Conservation (phyloP, 1,140 invertebrate genomes). For the Rhopalosiphum padi region DNA sequence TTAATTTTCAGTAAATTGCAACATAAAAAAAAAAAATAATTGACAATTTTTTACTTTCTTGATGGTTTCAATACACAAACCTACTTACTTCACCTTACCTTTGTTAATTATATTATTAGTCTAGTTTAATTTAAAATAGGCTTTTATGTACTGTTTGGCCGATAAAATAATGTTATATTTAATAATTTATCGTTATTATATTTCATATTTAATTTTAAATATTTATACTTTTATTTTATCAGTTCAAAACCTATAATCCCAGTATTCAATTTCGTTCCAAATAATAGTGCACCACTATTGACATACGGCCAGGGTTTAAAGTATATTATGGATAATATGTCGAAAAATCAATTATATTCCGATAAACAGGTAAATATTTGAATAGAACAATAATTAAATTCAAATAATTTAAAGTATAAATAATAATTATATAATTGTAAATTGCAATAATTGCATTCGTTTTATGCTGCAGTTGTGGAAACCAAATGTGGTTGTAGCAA, state of each 20-base stretch:
- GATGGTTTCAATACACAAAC: not conserved
- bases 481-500: not conserved
- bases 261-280: constrained; percentile 28
- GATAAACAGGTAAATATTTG: not conserved
- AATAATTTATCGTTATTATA: not conserved
- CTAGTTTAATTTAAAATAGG: not conserved
- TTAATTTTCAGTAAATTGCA: not conserved
- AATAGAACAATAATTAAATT: not conserved
- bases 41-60: not conserved
- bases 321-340: not conserved
- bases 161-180: not conserved
- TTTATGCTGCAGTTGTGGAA: constrained; percentile 15
- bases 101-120: not conserved
- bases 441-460: not conserved
- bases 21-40: not conserved
- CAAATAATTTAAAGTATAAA: not conserved
- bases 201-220: not conserved
- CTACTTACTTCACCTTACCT: too few species aligned
- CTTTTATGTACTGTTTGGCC: not conserved
- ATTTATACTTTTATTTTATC: not conserved
- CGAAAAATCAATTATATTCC: not conserved
- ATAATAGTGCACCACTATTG: constrained; percentile 59
- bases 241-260: constrained; percentile 30
- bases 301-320: not conserved
- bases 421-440: not conserved